Base-by-base conservation (phyloP, 2,888 invertebrate species). In the Xestia xanthographa region DNA sequence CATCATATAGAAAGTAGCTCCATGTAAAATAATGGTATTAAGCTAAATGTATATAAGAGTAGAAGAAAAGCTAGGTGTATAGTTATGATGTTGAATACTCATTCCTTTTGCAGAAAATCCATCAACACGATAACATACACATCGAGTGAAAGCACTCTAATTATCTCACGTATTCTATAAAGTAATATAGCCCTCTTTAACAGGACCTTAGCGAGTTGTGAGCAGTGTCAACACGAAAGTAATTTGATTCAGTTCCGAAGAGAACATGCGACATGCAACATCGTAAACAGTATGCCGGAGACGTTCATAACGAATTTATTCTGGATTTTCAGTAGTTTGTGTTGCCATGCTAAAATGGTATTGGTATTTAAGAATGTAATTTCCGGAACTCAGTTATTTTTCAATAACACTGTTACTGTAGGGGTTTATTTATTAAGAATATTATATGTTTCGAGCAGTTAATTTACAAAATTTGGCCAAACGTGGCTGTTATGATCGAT, bases 151-250 rank as follows among this genome's bases (percentile, higher is more conserved):
- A 72, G 45, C 41, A 53, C 67, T 72, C 65, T 80, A 80, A 83
- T 85, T 83, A 72, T 72, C 45, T 68, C 66, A 58, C 41, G 29
- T 75, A 77, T 72, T 77, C 43, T 68, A 29, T 66, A 70, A 69
- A 73, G 71, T 73, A 79, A 83, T 8, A 85, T 76, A 83, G 68
- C 29, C 66, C 69, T 66, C 58, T 76, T 74, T 58, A 75, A 77
- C 66, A 72, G 66, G 60, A 79, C 74, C 14, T 67, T 67, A 73
- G 67, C 72, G 74, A 75, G 78, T 77, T 66, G 56, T 67, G 71
- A 77, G 76, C 75, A 69, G 78, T 79, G 85, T 86, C 85, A 87
- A 82, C 82, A 86, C 17, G 65, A 79, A 81, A 77, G 69, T 87
- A 85, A 88, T 87, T 86, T 82, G 76, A 88, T 88, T 82, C 77